Evolutionary conservation across 2,113 vertebrate genomes (phyloP).

Genomic region (Orientallactaga bullata): DNA sequence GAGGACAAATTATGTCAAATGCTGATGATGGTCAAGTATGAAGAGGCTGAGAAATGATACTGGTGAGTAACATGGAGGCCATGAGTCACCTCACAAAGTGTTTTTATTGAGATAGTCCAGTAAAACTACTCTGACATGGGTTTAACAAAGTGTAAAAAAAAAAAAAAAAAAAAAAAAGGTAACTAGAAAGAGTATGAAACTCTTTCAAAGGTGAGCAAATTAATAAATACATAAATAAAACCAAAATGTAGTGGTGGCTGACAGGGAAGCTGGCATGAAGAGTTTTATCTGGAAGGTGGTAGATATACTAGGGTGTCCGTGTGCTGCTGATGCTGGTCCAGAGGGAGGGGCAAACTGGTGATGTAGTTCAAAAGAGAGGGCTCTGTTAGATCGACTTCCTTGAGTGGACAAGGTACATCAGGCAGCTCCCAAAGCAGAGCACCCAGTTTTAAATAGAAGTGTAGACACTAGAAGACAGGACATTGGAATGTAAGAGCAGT

Average conservation of each 20-base stretch:
- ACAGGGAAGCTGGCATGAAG: background rate
- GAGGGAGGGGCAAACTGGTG: background rate
- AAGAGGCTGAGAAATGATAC: background rate
- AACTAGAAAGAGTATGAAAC: background rate
- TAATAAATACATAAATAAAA: background rate
- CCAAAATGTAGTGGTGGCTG: background rate
- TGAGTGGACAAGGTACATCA: background rate
- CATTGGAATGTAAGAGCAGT: background rate
- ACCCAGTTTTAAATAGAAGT: background rate
- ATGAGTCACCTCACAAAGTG: background rate
- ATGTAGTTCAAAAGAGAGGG: background rate
- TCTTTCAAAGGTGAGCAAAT: constrained; percentile 19
- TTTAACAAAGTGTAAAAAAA: background rate
- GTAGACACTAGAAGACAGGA: background rate
- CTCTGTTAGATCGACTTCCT: background rate
- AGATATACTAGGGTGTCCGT: background rate
- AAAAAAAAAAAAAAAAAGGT: background rate
- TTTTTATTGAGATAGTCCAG: background rate
- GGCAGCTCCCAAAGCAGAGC: background rate
- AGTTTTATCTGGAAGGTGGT: background rate
- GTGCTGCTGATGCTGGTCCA: background rate
- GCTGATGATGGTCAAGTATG: background rate
- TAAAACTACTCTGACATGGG: background rate
- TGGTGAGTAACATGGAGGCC: background rate
- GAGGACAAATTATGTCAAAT: constrained; percentile 12